Evolutionary conservation across 2,797 vertebrate genomes (phyloP).

Genomic region (Chelon labrosus): DNA sequence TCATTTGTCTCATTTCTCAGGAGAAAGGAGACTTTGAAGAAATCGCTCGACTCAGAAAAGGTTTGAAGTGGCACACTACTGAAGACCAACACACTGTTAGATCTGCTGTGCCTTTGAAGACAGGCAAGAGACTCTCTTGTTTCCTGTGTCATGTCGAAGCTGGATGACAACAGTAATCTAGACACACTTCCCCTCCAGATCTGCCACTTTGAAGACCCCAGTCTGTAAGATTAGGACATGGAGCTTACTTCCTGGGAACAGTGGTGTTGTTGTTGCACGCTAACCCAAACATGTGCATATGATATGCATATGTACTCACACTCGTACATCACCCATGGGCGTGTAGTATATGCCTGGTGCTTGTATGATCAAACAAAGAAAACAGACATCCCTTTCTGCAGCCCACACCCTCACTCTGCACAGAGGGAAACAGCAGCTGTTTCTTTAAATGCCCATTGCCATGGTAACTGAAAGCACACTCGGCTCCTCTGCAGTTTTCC

Average conservation of each 20-base stretch:
- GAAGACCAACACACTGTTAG: conserved; percentile 38
- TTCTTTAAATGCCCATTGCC: conserved; percentile 49
- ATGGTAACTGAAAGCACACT: conserved; percentile 67
- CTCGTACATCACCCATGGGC: not conserved
- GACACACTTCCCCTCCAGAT: conserved; percentile 59
- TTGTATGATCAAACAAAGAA: conserved; percentile 3
- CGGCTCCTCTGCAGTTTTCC: conserved; percentile 35
- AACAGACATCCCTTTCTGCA: not conserved
- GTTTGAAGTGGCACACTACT: conserved; percentile 69
- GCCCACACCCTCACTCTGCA: not conserved
- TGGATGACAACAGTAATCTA: conserved; percentile 69
- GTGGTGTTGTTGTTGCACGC: conserved; percentile 45
- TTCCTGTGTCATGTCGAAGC: conserved; percentile 64
- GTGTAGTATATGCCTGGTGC: not conserved
- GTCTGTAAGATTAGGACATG: conserved; percentile 69
- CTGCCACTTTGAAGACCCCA: conserved; percentile 73
- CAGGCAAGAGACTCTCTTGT: conserved; percentile 55
- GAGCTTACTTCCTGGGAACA: conserved; percentile 64
- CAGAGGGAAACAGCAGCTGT: conserved; percentile 7
- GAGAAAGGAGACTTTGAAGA: conserved; percentile 61
- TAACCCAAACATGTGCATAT: conserved; percentile 18
- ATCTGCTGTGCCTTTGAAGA: conserved; percentile 77
- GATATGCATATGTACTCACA: not conserved
- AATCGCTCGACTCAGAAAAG: not conserved
- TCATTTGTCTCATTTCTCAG: conserved; percentile 19